Evolutionary conservation across 2,888 invertebrate genomes (phyloP).

Genomic region (Oligia strigilis): DNA sequence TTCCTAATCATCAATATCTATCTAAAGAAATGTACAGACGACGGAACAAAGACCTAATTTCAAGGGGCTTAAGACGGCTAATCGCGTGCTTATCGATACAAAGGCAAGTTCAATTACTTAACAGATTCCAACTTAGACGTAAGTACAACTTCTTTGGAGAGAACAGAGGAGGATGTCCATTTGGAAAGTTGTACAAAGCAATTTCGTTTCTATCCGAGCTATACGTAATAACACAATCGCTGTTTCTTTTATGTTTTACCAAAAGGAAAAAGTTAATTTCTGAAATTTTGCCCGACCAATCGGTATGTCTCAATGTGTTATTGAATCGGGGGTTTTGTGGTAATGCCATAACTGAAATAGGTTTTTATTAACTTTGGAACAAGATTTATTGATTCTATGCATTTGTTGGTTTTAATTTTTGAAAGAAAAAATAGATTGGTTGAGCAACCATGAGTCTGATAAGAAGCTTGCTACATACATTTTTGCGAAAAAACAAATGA

Average conservation of each 20-base stretch:
- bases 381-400: conserved; percentile 26
- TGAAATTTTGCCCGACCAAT: conserved; percentile 18
- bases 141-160: conserved; percentile 65
- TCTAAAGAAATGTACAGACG: conserved; percentile 33
- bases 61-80: conserved; percentile 48
- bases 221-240: conserved; percentile 55
- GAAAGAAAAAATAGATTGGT: no score
- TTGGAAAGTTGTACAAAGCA: conserved; percentile 71
- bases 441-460: neutral
- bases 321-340: conserved; percentile 22
- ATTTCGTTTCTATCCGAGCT: conserved; percentile 55
- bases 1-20: conserved; percentile 65
- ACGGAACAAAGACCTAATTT: conserved; percentile 50
- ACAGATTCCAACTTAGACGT: conserved; percentile 67
- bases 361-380: conserved; percentile 24
- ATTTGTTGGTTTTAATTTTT: no score
- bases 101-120: conserved; percentile 72
- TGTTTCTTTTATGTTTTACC: conserved; percentile 57
- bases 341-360: conserved; percentile 20
- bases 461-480: neutral
- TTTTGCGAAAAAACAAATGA: neutral
- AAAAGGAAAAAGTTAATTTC: conserved; percentile 51
- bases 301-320: conserved; percentile 16
- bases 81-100: conserved; percentile 66
- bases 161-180: conserved; percentile 67